Evolutionary conservation across 2,888 invertebrate genomes (phyloP).

Genomic region (Tubulanus polymorphus): DNA sequence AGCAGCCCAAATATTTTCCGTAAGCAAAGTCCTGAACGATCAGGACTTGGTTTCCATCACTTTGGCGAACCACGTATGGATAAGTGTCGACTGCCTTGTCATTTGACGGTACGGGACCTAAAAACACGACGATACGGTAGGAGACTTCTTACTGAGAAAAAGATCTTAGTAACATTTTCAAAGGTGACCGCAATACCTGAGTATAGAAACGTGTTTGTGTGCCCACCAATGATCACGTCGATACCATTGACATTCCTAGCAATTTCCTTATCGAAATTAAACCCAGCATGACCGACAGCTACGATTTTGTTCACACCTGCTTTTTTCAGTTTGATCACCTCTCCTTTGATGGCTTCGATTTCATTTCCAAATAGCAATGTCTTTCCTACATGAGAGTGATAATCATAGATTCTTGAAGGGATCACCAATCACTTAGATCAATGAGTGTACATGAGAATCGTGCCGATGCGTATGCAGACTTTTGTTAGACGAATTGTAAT

Average conservation of each 20-base stretch:
- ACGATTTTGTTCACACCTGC: slow-evolving; percentile 75
- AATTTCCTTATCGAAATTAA: slow-evolving; percentile 69
- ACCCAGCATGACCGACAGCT: slow-evolving; percentile 87
- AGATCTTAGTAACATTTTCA: too few species aligned
- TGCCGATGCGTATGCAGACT: too few species aligned
- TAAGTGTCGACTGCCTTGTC: slow-evolving; percentile 73
- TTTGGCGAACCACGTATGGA: slow-evolving; percentile 70
- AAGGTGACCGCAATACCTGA: too few species aligned
- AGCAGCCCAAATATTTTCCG: slow-evolving; percentile 82
- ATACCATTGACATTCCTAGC: slow-evolving; percentile 72
- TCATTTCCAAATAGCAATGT: slow-evolving; percentile 34
- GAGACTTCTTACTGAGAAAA: too few species aligned
- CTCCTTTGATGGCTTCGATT: slow-evolving; percentile 25
- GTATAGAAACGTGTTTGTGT: slow-evolving; percentile 85
- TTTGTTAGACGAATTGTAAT: too few species aligned
- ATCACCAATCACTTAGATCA: too few species aligned
- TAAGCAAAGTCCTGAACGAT: slow-evolving; percentile 87
- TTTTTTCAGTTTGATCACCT: slow-evolving; percentile 27
- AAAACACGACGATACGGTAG: too few species aligned
- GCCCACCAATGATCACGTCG: slow-evolving; percentile 86
- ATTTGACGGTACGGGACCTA: slow-evolving; percentile 61
- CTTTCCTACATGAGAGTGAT: too few species aligned
- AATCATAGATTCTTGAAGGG: too few species aligned
- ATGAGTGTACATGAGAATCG: too few species aligned
- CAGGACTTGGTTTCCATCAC: slow-evolving; percentile 46